phyloP scores from a whole-genome alignment of 2,113 vertebrate genomes.

The Leuciscus idus region DNA sequence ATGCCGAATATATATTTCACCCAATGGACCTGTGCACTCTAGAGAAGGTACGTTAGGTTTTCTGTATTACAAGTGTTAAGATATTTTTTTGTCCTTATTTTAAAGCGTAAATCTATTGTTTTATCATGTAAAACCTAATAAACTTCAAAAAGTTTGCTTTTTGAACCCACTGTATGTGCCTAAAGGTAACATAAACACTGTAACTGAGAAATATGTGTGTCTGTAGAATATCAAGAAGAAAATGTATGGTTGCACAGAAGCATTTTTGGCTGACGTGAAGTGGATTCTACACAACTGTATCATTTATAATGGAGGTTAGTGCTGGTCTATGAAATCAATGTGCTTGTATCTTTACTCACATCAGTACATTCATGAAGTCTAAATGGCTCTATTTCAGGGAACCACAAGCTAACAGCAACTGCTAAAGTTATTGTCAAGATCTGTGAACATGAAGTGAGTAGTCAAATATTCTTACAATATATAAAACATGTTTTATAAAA shows the following conservation, averaged over 20 bases:
- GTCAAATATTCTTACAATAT: background rate
- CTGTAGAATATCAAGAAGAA: conserved; percentile 97
- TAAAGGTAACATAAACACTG: background rate
- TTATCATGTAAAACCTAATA: background rate
- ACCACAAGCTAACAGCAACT: conserved; percentile 98
- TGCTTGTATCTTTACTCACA: background rate
- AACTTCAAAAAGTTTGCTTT: background rate
- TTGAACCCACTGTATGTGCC: background rate
- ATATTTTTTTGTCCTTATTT: background rate
- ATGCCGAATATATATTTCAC: conserved; percentile 98
- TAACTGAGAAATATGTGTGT: conserved; percentile 26
- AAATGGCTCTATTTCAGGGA: conserved; percentile 77
- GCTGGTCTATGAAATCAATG: background rate
- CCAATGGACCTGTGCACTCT: conserved; percentile 96
- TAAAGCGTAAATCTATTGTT: background rate
- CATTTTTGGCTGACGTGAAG: conserved; percentile 96
- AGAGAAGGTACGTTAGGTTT: conserved; percentile 85
- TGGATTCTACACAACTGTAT: conserved; percentile 99
- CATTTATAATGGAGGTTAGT: conserved; percentile 95
- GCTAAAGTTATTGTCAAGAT: conserved; percentile 99
- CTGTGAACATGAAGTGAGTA: conserved; percentile 93
- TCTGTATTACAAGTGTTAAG: background rate
- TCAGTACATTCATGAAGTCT: background rate
- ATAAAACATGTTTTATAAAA: background rate
- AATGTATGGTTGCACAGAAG: conserved; percentile 98